Conservation (phyloP, 2,888 invertebrate genomes). For the Drosophila anomelani region DNA sequence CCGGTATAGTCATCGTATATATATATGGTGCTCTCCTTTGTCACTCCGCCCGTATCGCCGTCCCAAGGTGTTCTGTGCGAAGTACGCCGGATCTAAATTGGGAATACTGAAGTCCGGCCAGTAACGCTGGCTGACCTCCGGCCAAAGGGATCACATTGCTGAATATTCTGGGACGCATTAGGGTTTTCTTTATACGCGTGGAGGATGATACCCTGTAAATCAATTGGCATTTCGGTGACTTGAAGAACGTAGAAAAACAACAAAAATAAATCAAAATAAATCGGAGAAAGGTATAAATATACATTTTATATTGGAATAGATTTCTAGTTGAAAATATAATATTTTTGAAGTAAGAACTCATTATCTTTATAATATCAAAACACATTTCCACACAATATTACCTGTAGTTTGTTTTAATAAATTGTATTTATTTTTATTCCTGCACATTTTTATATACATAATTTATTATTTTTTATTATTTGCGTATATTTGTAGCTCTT, state of each 20-base stretch:
- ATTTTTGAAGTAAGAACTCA: too few relatives aligned
- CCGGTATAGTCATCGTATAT: slow-evolving; percentile 85
- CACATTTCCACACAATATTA: too few relatives aligned
- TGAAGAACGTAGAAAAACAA: background rate
- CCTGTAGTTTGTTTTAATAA: too few relatives aligned
- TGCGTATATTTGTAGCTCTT: too few relatives aligned
- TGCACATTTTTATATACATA: too few relatives aligned
- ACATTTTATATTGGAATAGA: too few relatives aligned
- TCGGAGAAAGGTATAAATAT: too few relatives aligned
- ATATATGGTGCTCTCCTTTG: background rate
- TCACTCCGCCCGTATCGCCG: slow-evolving; percentile 17
- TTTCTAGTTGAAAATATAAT: too few relatives aligned
- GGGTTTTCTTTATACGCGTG: background rate
- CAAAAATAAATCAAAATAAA: background rate
- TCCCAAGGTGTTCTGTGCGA: slow-evolving; percentile 31
- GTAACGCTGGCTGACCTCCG: slow-evolving; percentile 12
- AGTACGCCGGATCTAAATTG: slow-evolving; percentile 18
- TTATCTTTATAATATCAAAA: too few relatives aligned
- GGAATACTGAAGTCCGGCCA: slow-evolving; percentile 21
- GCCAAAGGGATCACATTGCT: slow-evolving; percentile 27
- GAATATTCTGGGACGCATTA: slow-evolving; percentile 35
- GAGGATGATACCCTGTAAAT: background rate
- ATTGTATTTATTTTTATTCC: too few relatives aligned
- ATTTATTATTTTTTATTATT: too few relatives aligned
- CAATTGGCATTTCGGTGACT: background rate